These are phyloP conservation scores for Pseudomugil tenellus DNA, from an alignment of 2,797 vertebrate species.

Conservation along the genomic window DNA sequence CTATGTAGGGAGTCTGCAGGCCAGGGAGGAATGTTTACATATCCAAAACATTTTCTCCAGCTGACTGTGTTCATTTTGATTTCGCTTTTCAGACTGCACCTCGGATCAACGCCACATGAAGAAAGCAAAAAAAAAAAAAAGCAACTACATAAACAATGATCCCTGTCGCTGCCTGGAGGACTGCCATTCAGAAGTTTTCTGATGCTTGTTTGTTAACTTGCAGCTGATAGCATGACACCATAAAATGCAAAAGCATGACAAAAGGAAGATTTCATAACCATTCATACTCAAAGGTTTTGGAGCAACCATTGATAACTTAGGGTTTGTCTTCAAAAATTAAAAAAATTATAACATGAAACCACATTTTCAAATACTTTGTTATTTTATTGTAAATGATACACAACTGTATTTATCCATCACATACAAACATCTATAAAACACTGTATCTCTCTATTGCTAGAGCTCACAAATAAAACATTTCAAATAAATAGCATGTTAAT, in stretches of 20 bases:
- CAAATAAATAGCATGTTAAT: constrained; percentile 74
- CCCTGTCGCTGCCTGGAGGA: constrained; percentile 65
- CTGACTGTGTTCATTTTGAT: constrained; percentile 58
- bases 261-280: constrained; percentile 10
- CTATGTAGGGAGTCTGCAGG: constrained; percentile 38
- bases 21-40: constrained; percentile 19
- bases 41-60: constrained; percentile 17
- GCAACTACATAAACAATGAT: constrained; percentile 32
- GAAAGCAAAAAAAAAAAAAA: constrained; percentile 38
- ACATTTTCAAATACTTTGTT: constrained; percentile 54
- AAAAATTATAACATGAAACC: constrained; percentile 55
- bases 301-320: constrained; percentile 33
- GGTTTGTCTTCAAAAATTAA: background rate
- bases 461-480: constrained; percentile 62
- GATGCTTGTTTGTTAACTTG: constrained; percentile 24
- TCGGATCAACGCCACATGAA: constrained; percentile 84
- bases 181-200: constrained; percentile 46
- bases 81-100: constrained; percentile 88
- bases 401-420: constrained; percentile 45
- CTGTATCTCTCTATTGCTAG: constrained; percentile 51
- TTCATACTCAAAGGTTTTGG: constrained; percentile 8
- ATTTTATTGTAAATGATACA: constrained; percentile 62
- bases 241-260: constrained; percentile 21
- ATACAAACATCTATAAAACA: constrained; percentile 61
- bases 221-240: constrained; percentile 32